Base-by-base conservation (phyloP, 2,797 vertebrate species). In the Meda fulgida region DNA sequence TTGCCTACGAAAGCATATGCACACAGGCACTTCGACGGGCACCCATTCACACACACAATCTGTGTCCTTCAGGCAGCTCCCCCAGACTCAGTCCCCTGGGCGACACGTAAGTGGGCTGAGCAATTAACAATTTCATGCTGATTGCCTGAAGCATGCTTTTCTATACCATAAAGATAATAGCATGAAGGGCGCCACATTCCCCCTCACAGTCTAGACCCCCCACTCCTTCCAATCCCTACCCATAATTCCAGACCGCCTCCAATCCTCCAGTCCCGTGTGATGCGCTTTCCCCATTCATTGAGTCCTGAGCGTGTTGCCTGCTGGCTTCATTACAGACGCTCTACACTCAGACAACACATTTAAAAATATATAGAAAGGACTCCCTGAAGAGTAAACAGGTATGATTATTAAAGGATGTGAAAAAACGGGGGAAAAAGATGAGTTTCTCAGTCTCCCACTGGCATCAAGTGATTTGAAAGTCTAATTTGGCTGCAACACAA, bases 101-200 rank as follows among this genome's bases (percentile, higher is more conserved):
- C 92, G 91, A 94, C 90, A 92, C 93, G 93, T 92, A 94, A 96
- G 96, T 93, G 94, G 96, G 96, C 89, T 94, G 93, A 95, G 97
- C 96, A 96, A 97, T 97, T 97, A 97, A 95, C 94, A 96, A 97
- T 96, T 97, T 96, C 96, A 96, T 92, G 95, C 96, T 96, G 96
- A 97, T 96, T 97, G 97, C 96, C 97, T 95, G 95, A 93, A 96
- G 96, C 96, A 92, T 93, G 95, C 95, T 96, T 96, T 94, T 93
- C 95, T 94, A 91, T 85, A 94, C 95, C 95, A 97, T 95, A 95
- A 96, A 97, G 95, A 96, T 95, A 97, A 97, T 87, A 95, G 95
- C 95, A 95, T 93, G 92, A 94, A 90, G 87, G 95, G 94, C 90
- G 89, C 86, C 92, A 91, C 85, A 88, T 92, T 91, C 87, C 90